Conservation (phyloP, 2,113 vertebrate genomes). For the Pantherophis guttatus region DNA sequence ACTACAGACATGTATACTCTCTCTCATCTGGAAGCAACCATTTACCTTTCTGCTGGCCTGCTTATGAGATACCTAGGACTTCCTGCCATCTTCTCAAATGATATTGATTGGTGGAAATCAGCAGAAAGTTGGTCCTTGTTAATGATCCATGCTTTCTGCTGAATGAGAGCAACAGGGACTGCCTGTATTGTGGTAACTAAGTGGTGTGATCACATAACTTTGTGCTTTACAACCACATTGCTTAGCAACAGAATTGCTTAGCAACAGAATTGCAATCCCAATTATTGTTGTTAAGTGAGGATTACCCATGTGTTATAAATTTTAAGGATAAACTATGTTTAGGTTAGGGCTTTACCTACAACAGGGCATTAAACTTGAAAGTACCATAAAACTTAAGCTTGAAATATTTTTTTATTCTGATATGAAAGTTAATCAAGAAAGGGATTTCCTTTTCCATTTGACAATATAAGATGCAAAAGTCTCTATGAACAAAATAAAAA, state of each 20-base stretch:
- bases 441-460: not conserved
- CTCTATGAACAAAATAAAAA: not conserved
- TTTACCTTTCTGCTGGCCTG: not conserved
- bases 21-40: not conserved
- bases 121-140: not conserved
- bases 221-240: not conserved
- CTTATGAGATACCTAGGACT: not conserved
- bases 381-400: not conserved
- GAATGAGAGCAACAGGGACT: not conserved
- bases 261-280: not conserved
- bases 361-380: not conserved
- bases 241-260: not conserved
- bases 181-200: not conserved
- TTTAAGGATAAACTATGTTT: not conserved
- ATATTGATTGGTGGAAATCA: not conserved
- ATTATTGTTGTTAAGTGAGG: not conserved
- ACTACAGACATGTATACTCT: not conserved
- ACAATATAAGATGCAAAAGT: not conserved
- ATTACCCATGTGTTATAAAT: not conserved
- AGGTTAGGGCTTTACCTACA: not conserved
- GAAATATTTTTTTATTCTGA: not conserved
- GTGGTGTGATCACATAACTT: not conserved
- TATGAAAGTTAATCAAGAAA: not conserved
- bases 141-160: not conserved
- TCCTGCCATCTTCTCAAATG: not conserved